Evolutionary conservation across 2,113 vertebrate species (phyloP).

Genomic region (Butorides virescens): DNA sequence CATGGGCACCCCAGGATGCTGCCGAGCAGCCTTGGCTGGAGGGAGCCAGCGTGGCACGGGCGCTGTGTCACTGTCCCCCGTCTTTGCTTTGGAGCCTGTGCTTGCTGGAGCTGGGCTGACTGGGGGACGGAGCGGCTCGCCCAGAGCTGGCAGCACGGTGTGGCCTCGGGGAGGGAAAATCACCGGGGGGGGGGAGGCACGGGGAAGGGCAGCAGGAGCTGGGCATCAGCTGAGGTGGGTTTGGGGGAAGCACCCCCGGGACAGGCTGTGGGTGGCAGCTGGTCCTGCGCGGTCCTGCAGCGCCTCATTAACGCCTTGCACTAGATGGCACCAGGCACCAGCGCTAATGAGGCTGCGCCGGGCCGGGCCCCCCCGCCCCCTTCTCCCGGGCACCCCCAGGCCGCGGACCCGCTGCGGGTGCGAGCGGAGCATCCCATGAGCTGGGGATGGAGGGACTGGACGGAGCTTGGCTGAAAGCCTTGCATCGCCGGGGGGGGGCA

Average conservation of each 20-base stretch:
- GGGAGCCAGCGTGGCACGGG: fast-evolving
- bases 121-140: background rate
- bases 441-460: background rate
- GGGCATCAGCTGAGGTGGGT: background rate
- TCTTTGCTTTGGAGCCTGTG: background rate
- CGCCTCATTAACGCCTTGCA: background rate
- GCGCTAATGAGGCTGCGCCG: background rate
- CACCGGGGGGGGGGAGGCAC: fast-evolving
- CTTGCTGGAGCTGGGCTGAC: background rate
- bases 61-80: fast-evolving
- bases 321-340: constrained; percentile 58
- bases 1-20: background rate
- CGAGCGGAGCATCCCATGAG: fast-evolving
- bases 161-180: background rate
- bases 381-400: no score
- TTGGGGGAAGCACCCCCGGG: background rate
- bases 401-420: fast-evolving
- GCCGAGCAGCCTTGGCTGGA: background rate
- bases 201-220: background rate
- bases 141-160: background rate
- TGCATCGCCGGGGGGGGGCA: background rate
- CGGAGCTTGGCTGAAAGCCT: background rate
- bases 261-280: background rate
- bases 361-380: background rate
- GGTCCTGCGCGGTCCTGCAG: background rate